Evolutionary conservation across 2,113 vertebrate species (phyloP), one percentile per base, ranked within the genome.

Genomic region (Gymnarchus niloticus): DNA sequence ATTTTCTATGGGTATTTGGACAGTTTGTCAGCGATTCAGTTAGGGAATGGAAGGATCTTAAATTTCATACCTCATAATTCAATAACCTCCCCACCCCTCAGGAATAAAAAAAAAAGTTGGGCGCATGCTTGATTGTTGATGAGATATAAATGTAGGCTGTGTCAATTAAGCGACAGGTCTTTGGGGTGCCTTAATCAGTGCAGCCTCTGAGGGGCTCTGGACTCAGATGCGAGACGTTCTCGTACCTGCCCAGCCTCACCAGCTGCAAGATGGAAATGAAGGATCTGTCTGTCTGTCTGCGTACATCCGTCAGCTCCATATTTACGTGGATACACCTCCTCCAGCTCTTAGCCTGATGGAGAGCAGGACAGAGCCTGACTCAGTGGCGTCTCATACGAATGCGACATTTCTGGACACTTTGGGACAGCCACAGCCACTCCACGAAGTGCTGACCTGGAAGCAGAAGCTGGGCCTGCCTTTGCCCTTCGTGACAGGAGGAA

Each of bases 241-340:
- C 91, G 85, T 89, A 98, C 98, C 97, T 99, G 94, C 98, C 98
- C 89, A 98, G 91, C 85, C 97, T 94, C 10, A 99, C 92, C 1
- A 94, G 92, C 89, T 96, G 96, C 87, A 99, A 93, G 84, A 99
- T 93, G 0, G 97, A 96, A 89, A 99, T 93, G 92, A 99, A 99
- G 33, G 88, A 87, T 90, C 93, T 94, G 90, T 99, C 98, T 0
- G 96, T 97, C 92, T 99, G 98, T 52, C 98, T 94, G 83, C 94
- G 92, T 81, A 99, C 97, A 86, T 98, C 94, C 0, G 91, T 98
- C 85, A 99, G 91, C 91, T 99, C 98, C 96, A 99, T 95, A 88
- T 95, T 97, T 92, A 98, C 65, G 21, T 97, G 95, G 86, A 99
- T 96, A 88, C 98, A 98, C 77, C 94, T 97, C 83, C 88, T 92